Percentiles rank a stretch among this genome's conserved stretches.
These are phyloP conservation scores for Montipora capitata DNA, from an alignment of 92 coral and sea anemone species.

Conservation along the genomic window DNA sequence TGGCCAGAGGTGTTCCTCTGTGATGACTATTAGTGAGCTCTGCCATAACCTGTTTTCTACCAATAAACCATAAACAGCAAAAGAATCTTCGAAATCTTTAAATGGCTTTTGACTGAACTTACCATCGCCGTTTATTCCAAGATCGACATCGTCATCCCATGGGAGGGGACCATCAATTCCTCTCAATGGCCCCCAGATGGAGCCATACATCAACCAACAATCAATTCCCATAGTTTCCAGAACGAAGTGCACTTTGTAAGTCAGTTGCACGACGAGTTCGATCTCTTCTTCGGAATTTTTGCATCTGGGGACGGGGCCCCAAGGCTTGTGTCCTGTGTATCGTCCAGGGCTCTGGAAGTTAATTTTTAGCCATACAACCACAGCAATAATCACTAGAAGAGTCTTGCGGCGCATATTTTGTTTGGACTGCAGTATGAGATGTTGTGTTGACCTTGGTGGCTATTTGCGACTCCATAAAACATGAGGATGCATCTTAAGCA, in stretches of 20 bases:
- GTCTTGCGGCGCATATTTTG: not conserved
- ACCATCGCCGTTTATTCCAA: conserved; percentile 24
- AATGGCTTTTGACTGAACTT: conserved; percentile 5
- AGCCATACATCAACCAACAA: conserved; percentile 46
- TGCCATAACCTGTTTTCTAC: not conserved
- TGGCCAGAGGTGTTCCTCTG: conserved; percentile 6
- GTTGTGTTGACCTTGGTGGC: too few relatives aligned
- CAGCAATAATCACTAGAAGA: not conserved
- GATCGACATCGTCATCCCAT: conserved; percentile 46
- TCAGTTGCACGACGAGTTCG: conserved; percentile 5
- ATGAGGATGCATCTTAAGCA: too few relatives aligned
- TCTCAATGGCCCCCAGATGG: conserved; percentile 46
- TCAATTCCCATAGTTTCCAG: conserved; percentile 28
- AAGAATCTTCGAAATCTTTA: conserved; percentile 29
- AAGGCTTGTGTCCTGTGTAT: conserved; percentile 35
- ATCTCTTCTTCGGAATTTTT: conserved; percentile 18
- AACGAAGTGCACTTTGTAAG: conserved; percentile 20
- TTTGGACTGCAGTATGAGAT: too few relatives aligned
- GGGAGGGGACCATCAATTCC: conserved; percentile 47
- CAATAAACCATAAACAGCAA: not conserved
- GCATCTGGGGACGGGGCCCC: conserved; percentile 10
- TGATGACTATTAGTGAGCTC: not conserved
- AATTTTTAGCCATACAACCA: conserved; percentile 1
- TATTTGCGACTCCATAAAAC: too few relatives aligned
- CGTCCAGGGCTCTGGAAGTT: conserved; percentile 23